Evolutionary conservation across 2,797 vertebrate genomes (phyloP).

Genomic region (Schizopygopsis pylzovi): DNA sequence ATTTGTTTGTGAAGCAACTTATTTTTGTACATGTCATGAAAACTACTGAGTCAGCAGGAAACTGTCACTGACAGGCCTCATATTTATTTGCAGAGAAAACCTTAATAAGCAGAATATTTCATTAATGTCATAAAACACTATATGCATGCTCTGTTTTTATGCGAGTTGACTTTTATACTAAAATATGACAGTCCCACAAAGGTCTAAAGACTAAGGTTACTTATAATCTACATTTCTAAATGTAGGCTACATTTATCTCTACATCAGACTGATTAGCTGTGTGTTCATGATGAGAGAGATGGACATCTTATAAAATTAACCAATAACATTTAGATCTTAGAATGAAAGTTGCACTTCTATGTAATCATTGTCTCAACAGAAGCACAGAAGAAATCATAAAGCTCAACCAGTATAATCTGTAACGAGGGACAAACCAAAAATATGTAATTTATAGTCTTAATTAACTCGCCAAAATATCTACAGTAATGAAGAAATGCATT

Average conservation of each 20-base stretch:
- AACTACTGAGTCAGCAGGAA: background rate
- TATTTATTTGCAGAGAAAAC: background rate
- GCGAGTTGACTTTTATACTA: background rate
- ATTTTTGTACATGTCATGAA: background rate
- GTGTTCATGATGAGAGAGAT: background rate
- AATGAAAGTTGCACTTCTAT: background rate
- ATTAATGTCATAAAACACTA: background rate
- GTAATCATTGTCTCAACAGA: background rate
- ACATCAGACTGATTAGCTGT: background rate
- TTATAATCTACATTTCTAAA: background rate
- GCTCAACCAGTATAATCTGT: background rate
- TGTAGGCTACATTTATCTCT: background rate
- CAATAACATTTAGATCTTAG: background rate
- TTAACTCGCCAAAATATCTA: background rate
- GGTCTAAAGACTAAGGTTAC: background rate
- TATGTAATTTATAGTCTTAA: background rate
- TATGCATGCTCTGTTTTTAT: background rate
- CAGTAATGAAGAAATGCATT: background rate
- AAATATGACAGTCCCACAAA: background rate
- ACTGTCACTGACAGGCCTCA: background rate
- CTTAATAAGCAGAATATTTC: background rate
- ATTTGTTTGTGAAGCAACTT: background rate
- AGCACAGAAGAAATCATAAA: background rate
- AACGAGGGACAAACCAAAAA: background rate
- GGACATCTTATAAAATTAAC: background rate